phyloP scores from a whole-genome alignment of 2,113 vertebrate genomes.

The Tapirus terrestris region DNA sequence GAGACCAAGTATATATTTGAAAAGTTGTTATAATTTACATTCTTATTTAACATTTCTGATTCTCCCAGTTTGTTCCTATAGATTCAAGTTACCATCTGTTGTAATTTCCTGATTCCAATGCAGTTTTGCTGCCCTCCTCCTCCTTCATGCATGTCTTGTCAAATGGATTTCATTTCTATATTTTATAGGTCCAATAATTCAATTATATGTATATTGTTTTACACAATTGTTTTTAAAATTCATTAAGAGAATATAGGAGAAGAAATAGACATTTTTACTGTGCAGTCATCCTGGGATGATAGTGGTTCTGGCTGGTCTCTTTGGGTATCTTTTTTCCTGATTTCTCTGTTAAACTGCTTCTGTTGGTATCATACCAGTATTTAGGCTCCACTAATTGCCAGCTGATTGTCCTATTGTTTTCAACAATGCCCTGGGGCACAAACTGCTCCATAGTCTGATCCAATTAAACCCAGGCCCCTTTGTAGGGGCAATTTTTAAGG shows the following conservation, averaged over 20 bases:
- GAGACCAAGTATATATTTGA: background rate
- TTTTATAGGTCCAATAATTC: background rate
- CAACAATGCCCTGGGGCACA: background rate
- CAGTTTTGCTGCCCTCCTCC: background rate
- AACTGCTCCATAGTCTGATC: background rate
- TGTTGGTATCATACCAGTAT: background rate
- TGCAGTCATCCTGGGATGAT: background rate
- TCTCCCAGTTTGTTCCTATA: background rate
- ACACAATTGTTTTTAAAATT: background rate
- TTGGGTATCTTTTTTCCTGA: background rate
- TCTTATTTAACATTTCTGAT: background rate
- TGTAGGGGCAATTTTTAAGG: background rate
- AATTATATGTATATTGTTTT: background rate
- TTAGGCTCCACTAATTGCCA: slow-evolving; percentile 25
- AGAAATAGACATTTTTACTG: background rate
- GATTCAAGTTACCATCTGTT: background rate
- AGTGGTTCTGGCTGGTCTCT: background rate
- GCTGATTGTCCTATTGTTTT: background rate
- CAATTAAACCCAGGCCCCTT: slow-evolving; percentile 1
- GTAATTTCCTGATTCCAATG: background rate
- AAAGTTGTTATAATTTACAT: background rate
- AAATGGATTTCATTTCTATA: background rate
- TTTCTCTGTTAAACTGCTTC: background rate
- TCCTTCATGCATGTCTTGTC: background rate
- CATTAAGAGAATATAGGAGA: background rate